Base-by-base conservation (phyloP, 2,797 vertebrate genomes). In the Melanotaenia pygmaea region DNA sequence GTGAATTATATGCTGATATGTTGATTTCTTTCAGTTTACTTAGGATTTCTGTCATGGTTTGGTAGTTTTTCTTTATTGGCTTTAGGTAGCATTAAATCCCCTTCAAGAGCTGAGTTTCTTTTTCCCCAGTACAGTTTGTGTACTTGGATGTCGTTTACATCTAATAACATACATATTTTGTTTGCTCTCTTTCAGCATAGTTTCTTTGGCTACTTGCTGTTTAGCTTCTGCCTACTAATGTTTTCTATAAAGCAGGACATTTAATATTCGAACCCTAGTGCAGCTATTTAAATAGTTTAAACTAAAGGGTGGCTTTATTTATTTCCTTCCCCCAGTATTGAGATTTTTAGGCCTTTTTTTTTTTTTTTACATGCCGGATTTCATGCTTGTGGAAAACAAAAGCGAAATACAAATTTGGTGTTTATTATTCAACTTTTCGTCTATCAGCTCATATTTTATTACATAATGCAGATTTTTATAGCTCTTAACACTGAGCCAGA, bases 201-300 rank as follows among this genome's bases (percentile, higher is more conserved):
- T 72, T 60, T 56, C 59, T 62, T 20, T 62, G 37, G 57, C 14
- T 69, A 38, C 28, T 72, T 64, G 60, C 50, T 57, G 40, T 72
- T 24, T 37, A 60, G 71, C 64, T 70, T 51, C 61, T 77, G 74
- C 77, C 72, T 79, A 72, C 67, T 30, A 69, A 65, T 35, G 37
- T 34, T 69, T 70, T 63, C 64, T 35, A 32, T 63, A 26, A 63
- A 67, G 60, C 65, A 67, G 65, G 4, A 34, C 3, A 14, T 40
- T 74, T 58, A 51, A 56, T 16, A 57, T 58, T 47, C 6, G 61
- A 62, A 60, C 47, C 12, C 51, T 28, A n/a, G n/a, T 16, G 16
- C 58, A 79, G 22, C n/a, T 59, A 12, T 61, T 72, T 22, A 54
- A 76, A 59, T 8, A 2, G 32, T 4, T 26, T 12, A 13, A 53